Percentiles rank a stretch among this genome's conserved stretches.
These are phyloP conservation scores for Tiaroga cobitis DNA, from an alignment of 2,797 vertebrate genomes.

Conservation along the genomic window DNA sequence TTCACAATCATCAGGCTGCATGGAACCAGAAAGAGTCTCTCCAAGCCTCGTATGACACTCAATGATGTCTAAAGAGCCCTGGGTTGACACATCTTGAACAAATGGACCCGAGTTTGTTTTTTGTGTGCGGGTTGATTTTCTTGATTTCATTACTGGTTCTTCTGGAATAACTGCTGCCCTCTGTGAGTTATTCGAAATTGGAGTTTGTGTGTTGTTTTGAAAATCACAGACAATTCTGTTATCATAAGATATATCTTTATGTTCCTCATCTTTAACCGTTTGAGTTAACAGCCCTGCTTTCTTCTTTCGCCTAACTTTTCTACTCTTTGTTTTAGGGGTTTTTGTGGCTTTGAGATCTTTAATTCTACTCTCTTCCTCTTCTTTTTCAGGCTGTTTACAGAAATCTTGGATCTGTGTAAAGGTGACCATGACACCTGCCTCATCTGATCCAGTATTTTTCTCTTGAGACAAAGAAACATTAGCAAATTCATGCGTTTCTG, in stretches of 20 bases:
- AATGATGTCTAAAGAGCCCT: background rate
- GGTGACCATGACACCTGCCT: conserved; percentile 20
- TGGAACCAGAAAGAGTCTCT: background rate
- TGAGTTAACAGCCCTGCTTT: background rate
- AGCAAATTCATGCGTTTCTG: background rate
- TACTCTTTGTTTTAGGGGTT: conserved; percentile 1
- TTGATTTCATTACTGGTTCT: background rate
- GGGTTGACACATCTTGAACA: background rate
- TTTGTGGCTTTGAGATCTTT: conserved; percentile 11
- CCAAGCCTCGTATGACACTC: conserved; percentile 7
- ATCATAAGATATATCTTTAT: background rate
- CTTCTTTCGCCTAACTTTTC: conserved; percentile 45
- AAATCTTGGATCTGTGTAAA: background rate
- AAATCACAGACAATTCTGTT: conserved; percentile 1
- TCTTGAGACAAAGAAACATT: conserved; percentile 11
- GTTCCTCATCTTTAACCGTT: conserved; percentile 21
- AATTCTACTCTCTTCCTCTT: background rate
- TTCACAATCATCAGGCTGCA: conserved; percentile 14
- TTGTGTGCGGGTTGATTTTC: conserved; percentile 34
- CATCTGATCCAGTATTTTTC: conserved; percentile 16
- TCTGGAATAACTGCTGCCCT: background rate
- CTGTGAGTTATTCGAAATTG: background rate
- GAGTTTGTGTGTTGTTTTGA: background rate
- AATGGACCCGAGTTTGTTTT: background rate
- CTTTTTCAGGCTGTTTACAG: conserved; percentile 4